These are phyloP conservation scores for Amyelois transitella DNA, from an alignment of 1,140 invertebrate species.

Conservation along the genomic window DNA sequence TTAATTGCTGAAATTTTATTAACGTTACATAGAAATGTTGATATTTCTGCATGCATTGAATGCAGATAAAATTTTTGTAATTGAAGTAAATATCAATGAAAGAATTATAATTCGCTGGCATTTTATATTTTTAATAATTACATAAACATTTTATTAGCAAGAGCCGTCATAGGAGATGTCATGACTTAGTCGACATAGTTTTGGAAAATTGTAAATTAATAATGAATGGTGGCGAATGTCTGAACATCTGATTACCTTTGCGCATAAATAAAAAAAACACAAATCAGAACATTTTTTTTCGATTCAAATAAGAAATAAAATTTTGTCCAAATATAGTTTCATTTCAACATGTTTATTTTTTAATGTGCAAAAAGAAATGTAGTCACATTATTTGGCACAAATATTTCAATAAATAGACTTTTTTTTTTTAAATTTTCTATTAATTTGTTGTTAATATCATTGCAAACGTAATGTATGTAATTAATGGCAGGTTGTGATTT, in stretches of 20 bases:
- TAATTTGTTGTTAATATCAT: background rate
- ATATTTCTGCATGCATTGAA: background rate
- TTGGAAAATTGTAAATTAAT: background rate
- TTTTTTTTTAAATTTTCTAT: background rate
- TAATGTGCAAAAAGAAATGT: background rate
- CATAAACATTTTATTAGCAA: background rate
- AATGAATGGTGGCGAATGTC: background rate
- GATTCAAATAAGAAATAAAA: too few species aligned
- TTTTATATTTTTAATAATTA: background rate
- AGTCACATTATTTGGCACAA: background rate
- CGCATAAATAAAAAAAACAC: too few species aligned
- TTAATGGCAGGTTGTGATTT: background rate
- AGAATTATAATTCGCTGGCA: background rate
- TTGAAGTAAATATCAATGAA: background rate
- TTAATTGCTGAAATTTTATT: too few species aligned
- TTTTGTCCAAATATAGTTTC: too few species aligned
- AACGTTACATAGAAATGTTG: too few species aligned
- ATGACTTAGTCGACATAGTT: background rate
- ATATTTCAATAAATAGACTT: background rate
- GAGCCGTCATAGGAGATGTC: background rate
- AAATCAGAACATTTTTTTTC: too few species aligned
- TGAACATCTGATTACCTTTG: too few species aligned
- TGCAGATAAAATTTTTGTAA: background rate
- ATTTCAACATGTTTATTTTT: too few species aligned
- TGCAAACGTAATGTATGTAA: background rate